Evolutionary conservation across 2,113 vertebrate species (phyloP).

Genomic region (Rhagologus leucostigma): DNA sequence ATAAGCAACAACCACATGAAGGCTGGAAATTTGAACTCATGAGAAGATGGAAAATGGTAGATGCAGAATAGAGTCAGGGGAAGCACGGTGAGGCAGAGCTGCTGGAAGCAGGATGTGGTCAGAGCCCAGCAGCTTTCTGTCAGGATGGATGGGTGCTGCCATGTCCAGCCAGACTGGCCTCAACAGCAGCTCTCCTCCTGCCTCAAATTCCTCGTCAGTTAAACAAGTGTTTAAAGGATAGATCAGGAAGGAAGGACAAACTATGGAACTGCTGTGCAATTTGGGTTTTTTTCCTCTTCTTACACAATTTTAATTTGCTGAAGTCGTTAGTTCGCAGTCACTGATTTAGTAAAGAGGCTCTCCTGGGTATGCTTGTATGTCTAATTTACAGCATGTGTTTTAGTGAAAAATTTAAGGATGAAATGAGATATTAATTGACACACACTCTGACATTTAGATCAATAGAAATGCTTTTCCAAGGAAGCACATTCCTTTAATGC

Average conservation of each 20-base stretch:
- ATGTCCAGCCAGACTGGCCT: neutral
- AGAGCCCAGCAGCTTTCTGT: neutral
- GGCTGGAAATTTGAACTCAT: neutral
- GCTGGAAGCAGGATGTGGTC: neutral
- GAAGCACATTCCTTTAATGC: neutral
- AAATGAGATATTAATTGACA: neutral
- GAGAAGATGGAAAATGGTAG: neutral
- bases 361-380: neutral
- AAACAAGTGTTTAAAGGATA: neutral
- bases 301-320: neutral
- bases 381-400: neutral
- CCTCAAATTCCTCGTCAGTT: neutral
- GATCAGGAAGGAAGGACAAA: neutral
- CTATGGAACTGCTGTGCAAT: neutral
- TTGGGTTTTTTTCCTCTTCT: neutral
- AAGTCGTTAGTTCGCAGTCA: neutral
- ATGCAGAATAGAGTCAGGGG: accelerated
- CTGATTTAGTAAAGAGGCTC: neutral
- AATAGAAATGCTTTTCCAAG: neutral
- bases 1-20: neutral
- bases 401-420: neutral
- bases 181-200: accelerated
- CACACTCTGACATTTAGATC: neutral
- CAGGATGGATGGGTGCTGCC: neutral
- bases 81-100: neutral